Base-by-base conservation (phyloP, 2,113 vertebrate genomes). In the Lethenteron camtschaticum region DNA sequence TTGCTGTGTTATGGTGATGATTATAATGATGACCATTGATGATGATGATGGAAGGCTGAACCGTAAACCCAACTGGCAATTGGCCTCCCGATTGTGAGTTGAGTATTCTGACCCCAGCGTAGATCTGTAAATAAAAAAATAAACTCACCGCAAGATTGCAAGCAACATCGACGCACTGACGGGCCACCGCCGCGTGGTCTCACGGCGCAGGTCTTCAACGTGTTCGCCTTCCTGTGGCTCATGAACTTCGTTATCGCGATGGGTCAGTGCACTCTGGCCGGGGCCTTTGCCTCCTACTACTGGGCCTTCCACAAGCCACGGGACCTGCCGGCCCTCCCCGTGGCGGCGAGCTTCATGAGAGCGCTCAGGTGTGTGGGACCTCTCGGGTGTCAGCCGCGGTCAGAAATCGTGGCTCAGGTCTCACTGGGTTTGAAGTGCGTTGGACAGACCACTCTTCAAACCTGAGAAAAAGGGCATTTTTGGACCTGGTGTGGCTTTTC, bases 251-350 rank as follows among this genome's bases (percentile, higher is more conserved):
- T 84, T 72, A 82, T 88, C 72, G 90, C 94, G 1, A 74, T 97
- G 81, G 88, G 89, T 71, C 90, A 94, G 77, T 95, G 89, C 80
- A 84, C 91, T 41, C 83, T 97, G 72, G 88, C 94, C 2, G 94
- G 94, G 74, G 85, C 89, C 74, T 97, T 97, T 24, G 88, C 91
- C 14, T 86, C 88, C 57, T 97, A 94, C 58, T 97, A 97, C 75
- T 97, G 94, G 94, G 84, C 90, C 72, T 81, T 84, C 73, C 84
- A 77, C 73, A 97, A 97, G 75, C 89, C 89, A 1, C 78, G 80
- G 1, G 88, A 96, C 76, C 88, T 97, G 72, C 91, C 91, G 9
- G 58, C 80, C 7, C 83, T 81, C 75, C 90, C 91, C 0, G 80
- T 97, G n/a, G 41, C 41, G 6, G 41, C 41, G 41, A 41, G 41